Conservation (phyloP, 2,797 vertebrate genomes). For the Perodicticus potto region DNA sequence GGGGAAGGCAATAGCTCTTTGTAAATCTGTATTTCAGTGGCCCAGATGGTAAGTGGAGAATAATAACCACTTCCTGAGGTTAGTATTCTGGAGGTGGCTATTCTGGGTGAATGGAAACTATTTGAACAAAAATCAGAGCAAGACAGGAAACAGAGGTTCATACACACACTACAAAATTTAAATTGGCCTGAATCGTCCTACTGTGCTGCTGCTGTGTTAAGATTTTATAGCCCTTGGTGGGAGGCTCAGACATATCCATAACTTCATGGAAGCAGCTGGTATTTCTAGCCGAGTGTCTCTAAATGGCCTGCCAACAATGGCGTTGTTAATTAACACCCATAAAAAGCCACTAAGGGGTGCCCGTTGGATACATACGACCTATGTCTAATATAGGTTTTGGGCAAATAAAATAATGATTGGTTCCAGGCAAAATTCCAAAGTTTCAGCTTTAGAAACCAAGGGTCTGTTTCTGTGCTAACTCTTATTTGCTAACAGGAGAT, state of each 20-base stretch:
- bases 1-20: not conserved
- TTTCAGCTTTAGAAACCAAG: not conserved
- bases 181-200: not conserved
- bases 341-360: conserved; percentile 44
- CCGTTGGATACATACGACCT: conserved; percentile 33
- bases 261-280: not conserved
- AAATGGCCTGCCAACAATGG: not conserved
- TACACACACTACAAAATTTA: not conserved
- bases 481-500: not conserved
- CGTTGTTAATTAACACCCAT: conserved; percentile 55
- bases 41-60: not conserved
- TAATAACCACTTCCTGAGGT: not conserved
- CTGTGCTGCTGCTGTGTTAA: not conserved
- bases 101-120: not conserved
- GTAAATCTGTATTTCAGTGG: not conserved
- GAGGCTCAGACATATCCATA: not conserved
- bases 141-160: not conserved
- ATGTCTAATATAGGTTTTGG: not conserved
- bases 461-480: not conserved
- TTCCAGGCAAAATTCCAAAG: conserved; percentile 33
- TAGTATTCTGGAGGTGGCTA: not conserved
- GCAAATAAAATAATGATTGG: conserved; percentile 51
- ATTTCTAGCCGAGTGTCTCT: conserved; percentile 33
- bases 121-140: not conserved
- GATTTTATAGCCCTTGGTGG: not conserved